Evolutionary conservation across 2,797 vertebrate species (phyloP).

Genomic region (Neoniphon sammara): DNA sequence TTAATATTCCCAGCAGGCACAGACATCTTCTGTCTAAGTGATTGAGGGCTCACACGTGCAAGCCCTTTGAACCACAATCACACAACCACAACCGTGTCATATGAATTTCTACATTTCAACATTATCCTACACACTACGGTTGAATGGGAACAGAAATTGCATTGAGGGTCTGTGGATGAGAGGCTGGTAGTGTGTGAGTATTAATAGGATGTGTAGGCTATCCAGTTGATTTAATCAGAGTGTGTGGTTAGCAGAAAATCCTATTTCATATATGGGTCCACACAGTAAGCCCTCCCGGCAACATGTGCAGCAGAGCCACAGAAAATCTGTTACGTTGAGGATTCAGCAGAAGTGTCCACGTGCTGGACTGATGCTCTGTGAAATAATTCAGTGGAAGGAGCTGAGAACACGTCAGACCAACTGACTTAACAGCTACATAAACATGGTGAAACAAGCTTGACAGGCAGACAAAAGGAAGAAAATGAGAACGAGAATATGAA

Average conservation of each 20-base stretch:
- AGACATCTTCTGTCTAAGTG: neutral
- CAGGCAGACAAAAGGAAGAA: slow-evolving; percentile 15
- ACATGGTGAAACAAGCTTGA: neutral
- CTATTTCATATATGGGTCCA: slow-evolving; percentile 70
- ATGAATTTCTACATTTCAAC: slow-evolving; percentile 27
- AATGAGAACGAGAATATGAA: slow-evolving; percentile 30
- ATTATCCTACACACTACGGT: slow-evolving; percentile 7
- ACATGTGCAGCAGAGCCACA: slow-evolving; percentile 57
- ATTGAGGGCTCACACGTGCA: neutral
- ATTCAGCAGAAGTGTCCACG: slow-evolving; percentile 51
- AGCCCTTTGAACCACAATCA: slow-evolving; percentile 20
- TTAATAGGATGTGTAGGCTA: slow-evolving; percentile 67
- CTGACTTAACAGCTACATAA: neutral
- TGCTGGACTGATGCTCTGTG: slow-evolving; percentile 52
- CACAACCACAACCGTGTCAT: slow-evolving; percentile 21
- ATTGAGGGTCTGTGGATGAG: slow-evolving; percentile 47
- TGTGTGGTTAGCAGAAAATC: slow-evolving; percentile 71
- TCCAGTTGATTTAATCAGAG: slow-evolving; percentile 76
- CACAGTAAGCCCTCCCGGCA: slow-evolving; percentile 53
- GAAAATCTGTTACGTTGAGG: slow-evolving; percentile 51
- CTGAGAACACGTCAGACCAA: neutral
- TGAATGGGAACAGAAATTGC: slow-evolving; percentile 22
- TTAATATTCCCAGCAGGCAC: slow-evolving; percentile 4
- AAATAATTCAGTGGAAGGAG: slow-evolving; percentile 1
- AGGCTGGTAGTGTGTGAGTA: slow-evolving; percentile 64